Evolutionary conservation across 37 sponge, comb jelly and placozoan species (phyloP).

Genomic region (Oopsacas minuta): DNA sequence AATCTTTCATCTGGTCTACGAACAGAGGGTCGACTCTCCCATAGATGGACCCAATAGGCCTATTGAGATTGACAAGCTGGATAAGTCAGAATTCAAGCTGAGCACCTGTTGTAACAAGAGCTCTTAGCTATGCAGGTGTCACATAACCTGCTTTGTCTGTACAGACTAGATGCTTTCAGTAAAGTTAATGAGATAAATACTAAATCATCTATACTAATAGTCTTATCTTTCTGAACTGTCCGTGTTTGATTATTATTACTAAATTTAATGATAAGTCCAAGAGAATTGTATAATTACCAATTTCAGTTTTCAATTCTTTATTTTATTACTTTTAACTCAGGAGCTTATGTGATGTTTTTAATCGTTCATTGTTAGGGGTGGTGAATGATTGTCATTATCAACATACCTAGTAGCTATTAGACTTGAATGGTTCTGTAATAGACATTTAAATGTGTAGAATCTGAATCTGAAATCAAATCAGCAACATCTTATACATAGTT

Average conservation of each 20-base stretch:
- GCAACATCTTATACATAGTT: no score
- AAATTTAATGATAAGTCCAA: background rate
- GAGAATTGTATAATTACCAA: background rate
- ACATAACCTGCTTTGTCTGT: background rate
- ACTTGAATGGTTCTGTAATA: no score
- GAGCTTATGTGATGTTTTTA: no score
- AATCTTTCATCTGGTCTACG: background rate
- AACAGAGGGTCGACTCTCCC: slow-evolving; percentile 8
- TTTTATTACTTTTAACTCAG: no score
- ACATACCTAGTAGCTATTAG: no score
- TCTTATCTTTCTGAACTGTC: background rate
- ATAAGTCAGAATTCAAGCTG: background rate
- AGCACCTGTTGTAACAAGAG: background rate
- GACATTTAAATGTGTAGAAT: no score
- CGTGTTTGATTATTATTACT: slow-evolving; percentile 15
- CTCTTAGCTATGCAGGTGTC: background rate
- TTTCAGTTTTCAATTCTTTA: background rate
- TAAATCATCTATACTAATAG: background rate
- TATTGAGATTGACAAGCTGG: slow-evolving; percentile 1
- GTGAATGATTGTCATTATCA: no score
- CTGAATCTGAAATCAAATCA: no score
- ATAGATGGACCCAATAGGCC: background rate
- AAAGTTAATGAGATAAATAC: background rate
- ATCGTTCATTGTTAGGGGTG: no score
- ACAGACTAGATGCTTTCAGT: background rate